phyloP scores from a whole-genome alignment of 2,113 vertebrate genomes.

The Cynoglossus semilaevis region DNA sequence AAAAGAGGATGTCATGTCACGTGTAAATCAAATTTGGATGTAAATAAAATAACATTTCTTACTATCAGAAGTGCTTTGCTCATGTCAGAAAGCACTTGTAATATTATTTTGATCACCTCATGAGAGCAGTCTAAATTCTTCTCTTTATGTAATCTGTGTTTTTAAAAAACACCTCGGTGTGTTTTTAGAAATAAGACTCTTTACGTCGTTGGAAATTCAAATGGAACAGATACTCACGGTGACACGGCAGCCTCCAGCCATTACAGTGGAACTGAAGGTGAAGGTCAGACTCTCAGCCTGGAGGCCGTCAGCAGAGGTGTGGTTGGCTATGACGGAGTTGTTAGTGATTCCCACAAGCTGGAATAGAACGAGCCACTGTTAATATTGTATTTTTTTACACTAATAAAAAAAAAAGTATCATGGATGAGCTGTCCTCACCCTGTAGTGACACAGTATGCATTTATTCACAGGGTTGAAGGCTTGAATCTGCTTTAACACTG shows the following conservation, averaged over 20 bases:
- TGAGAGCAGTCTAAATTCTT: too few relatives aligned
- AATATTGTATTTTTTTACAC: too few relatives aligned
- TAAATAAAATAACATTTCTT: too few relatives aligned
- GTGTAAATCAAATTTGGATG: too few relatives aligned
- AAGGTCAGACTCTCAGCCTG: slow-evolving; percentile 28
- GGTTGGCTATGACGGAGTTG: slow-evolving; percentile 26
- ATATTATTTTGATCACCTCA: too few relatives aligned
- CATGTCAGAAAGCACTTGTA: too few relatives aligned
- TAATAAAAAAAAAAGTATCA: background rate
- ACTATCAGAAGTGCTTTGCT: too few relatives aligned
- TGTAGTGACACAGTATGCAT: slow-evolving; percentile 19
- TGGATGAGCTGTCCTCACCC: background rate
- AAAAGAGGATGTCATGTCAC: too few relatives aligned
- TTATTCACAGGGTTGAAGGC: slow-evolving; percentile 1
- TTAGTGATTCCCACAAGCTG: slow-evolving; percentile 32
- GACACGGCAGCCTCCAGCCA: slow-evolving; percentile 24
- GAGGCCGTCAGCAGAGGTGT: slow-evolving; percentile 25
- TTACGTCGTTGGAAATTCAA: too few relatives aligned
- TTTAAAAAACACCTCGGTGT: too few relatives aligned
- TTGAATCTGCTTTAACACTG: slow-evolving; percentile 19
- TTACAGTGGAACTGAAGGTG: background rate
- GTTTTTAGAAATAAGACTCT: too few relatives aligned
- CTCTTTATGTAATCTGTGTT: too few relatives aligned
- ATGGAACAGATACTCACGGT: slow-evolving; percentile 16
- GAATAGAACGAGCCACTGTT: background rate